Evolutionary conservation across 1,140 invertebrate species (phyloP).

Genomic region (Drosophila leontia): DNA sequence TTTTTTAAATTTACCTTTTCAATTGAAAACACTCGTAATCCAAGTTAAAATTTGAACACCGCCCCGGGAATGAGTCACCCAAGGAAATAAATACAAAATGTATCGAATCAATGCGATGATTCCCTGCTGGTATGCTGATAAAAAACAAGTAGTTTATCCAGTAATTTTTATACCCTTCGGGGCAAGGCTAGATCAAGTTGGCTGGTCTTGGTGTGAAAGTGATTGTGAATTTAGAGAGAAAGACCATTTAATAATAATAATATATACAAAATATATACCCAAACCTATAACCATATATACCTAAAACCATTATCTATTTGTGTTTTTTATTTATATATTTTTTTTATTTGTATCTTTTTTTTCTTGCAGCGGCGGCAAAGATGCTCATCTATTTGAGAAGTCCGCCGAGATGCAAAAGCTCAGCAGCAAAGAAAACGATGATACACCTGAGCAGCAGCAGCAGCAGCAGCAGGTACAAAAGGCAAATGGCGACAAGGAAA

Average conservation of each 20-base stretch:
- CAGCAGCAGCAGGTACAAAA: slow-evolving; percentile 29
- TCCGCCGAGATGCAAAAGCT: slow-evolving; percentile 65
- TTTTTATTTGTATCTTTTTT: not conserved
- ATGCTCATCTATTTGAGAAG: slow-evolving; percentile 73
- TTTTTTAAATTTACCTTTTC: not conserved
- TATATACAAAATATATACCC: not conserved
- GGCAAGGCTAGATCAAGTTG: not conserved
- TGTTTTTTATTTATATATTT: not conserved
- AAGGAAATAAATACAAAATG: slow-evolving; percentile 34
- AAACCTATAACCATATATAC: not conserved
- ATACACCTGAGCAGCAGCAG: slow-evolving; percentile 10
- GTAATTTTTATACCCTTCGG: not conserved
- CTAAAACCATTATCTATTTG: not conserved
- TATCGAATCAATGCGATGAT: slow-evolving; percentile 69
- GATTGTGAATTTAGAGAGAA: not conserved
- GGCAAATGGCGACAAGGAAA: slow-evolving; percentile 48
- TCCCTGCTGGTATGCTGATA: slow-evolving; percentile 63
- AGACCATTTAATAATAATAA: not conserved
- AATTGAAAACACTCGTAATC: slow-evolving; percentile 7
- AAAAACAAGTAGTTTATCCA: not conserved
- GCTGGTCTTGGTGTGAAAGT: not conserved
- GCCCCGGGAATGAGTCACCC: slow-evolving; percentile 62
- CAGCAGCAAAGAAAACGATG: slow-evolving; percentile 40
- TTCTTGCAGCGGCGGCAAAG: slow-evolving; percentile 70
- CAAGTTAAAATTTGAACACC: not conserved